Evolutionary conservation across 35 echinoderm and acorn worm genomes (phyloP).

Genomic region (Stichopus chloronotus): DNA sequence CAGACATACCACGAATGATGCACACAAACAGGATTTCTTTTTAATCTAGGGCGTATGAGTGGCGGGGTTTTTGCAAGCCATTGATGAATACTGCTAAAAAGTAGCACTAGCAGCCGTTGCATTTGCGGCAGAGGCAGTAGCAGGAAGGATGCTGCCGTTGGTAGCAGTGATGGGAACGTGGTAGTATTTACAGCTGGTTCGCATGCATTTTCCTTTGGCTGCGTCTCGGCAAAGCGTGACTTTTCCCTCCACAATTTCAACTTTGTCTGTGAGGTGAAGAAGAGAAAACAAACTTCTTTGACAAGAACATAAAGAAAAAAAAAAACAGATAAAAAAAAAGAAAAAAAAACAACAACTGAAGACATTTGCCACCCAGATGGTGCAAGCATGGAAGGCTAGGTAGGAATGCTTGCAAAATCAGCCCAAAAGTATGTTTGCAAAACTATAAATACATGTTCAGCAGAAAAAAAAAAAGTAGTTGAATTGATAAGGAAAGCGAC

Average conservation of each 20-base stretch:
- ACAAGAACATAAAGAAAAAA: constrained; percentile 3
- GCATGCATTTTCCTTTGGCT: constrained; percentile 97
- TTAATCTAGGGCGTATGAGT: constrained; percentile 48
- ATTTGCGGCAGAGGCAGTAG: constrained; percentile 52
- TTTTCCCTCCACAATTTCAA: constrained; percentile 99
- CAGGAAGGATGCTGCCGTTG: constrained; percentile 49
- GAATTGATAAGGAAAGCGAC: constrained; percentile 44
- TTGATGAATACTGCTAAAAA: constrained; percentile 55
- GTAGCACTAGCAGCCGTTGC: constrained; percentile 67
- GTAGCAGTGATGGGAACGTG: constrained; percentile 77
- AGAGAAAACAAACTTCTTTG: constrained; percentile 39
- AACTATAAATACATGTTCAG: constrained; percentile 23
- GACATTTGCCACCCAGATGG: not conserved
- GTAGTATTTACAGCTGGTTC: constrained; percentile 99
- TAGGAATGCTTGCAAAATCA: constrained; percentile 33
- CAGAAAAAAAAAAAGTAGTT: not conserved
- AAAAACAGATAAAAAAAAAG: constrained; percentile 40
- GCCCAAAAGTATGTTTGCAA: constrained; percentile 38
- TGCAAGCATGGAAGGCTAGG: constrained; percentile 32
- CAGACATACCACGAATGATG: not conserved
- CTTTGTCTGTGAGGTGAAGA: constrained; percentile 87
- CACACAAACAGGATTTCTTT: constrained; percentile 21
- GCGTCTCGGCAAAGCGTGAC: constrained; percentile 99
- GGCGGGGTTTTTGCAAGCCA: constrained; percentile 65
- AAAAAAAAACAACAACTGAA: constrained; percentile 3